Evolutionary conservation across 2,797 vertebrate species (phyloP).

Genomic region (Pseudochirops cupreus): DNA sequence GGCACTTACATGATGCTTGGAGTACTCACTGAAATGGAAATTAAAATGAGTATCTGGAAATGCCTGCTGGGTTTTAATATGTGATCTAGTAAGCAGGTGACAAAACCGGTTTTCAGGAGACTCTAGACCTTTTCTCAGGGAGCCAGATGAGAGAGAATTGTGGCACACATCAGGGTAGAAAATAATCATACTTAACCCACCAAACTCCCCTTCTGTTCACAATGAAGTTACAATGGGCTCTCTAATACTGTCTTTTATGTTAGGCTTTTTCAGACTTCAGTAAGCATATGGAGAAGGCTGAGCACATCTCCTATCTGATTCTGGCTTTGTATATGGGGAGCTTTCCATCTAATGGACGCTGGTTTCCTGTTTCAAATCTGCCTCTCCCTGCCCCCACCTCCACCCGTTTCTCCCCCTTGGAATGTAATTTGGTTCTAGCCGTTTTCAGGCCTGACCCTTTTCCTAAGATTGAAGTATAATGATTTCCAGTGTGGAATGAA

Average conservation of each 20-base stretch:
- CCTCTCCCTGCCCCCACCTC: not conserved
- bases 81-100: not conserved
- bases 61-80: not conserved
- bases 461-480: slow-evolving; percentile 17
- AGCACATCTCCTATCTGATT: slow-evolving; percentile 47
- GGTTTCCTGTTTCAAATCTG: slow-evolving; percentile 59
- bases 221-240: not conserved
- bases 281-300: slow-evolving; percentile 49
- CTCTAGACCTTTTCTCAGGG: slow-evolving; percentile 13
- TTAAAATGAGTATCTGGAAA: not conserved
- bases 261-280: slow-evolving; percentile 50
- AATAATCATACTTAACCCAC: slow-evolving; percentile 47
- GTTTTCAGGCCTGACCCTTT: slow-evolving; percentile 59
- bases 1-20: not conserved
- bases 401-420: not conserved
- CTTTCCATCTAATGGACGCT: slow-evolving; percentile 32
- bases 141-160: not conserved
- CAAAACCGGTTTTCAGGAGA: slow-evolving; percentile 3
- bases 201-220: slow-evolving; percentile 41
- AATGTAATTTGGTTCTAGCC: slow-evolving; percentile 16
- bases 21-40: not conserved
- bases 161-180: not conserved
- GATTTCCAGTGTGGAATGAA: not conserved
- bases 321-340: slow-evolving; percentile 19
- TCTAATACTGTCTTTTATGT: slow-evolving; percentile 48